phyloP scores from a whole-genome alignment of 2,797 vertebrate genomes.

The Cyclopterus lumpus region DNA sequence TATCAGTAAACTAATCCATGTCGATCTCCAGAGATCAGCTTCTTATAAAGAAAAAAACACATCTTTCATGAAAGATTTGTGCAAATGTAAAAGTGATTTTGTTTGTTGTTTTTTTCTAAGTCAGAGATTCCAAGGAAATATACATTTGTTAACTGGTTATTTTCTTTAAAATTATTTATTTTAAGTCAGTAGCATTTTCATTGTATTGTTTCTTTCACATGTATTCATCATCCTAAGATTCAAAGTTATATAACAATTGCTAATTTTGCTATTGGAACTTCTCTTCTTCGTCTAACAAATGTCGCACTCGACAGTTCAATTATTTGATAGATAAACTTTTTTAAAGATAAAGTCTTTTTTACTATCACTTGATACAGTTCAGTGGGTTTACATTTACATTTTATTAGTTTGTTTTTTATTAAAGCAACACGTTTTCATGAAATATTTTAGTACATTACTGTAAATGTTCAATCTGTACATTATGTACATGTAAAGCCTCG shows the following conservation, averaged over 20 bases:
- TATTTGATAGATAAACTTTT: constrained; percentile 24
- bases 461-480: constrained; percentile 72
- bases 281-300: neutral
- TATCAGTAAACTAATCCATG: neutral
- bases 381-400: constrained; percentile 52
- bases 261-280: constrained; percentile 23
- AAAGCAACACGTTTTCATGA: constrained; percentile 41
- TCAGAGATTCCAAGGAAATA: constrained; percentile 19
- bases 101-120: constrained; percentile 15
- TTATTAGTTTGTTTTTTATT: constrained; percentile 36
- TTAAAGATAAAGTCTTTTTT: constrained; percentile 33
- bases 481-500: constrained; percentile 72
- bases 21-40: neutral
- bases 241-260: neutral
- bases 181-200: constrained; percentile 19
- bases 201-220: constrained; percentile 14
- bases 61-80: constrained; percentile 32
- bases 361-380: constrained; percentile 41
- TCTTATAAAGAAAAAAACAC: neutral
- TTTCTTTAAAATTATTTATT: constrained; percentile 18
- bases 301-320: constrained; percentile 5
- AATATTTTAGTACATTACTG: constrained; percentile 63
- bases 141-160: constrained; percentile 19
- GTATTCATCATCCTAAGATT: constrained; percentile 6
- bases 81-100: constrained; percentile 29